A percentile compares a stretch with the other conserved stretches of the same genome.
Evolutionary conservation across 2,797 vertebrate species (phyloP).

Genomic region (Macrochelys suwanniensis): DNA sequence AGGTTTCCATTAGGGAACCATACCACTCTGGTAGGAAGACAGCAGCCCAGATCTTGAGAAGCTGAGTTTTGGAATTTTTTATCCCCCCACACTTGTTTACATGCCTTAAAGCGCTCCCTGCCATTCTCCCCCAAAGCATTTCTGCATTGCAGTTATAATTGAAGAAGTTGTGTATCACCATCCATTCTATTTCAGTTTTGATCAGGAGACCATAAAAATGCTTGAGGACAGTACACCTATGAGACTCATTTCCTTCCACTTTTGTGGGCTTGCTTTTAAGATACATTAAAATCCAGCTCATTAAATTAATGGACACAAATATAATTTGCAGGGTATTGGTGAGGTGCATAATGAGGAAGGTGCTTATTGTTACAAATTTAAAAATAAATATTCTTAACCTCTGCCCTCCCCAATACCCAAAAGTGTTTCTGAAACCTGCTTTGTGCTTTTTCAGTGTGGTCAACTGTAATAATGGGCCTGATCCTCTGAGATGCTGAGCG

Average conservation of each 20-base stretch:
- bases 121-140: background rate
- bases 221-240: background rate
- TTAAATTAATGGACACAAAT: slow-evolving; percentile 22
- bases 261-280: slow-evolving; percentile 3
- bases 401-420: background rate
- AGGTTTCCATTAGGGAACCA: background rate
- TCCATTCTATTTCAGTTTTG: background rate
- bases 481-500: background rate
- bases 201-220: background rate
- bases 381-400: background rate
- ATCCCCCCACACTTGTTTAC: background rate
- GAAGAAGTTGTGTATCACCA: background rate
- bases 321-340: background rate
- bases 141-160: background rate
- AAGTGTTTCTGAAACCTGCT: background rate
- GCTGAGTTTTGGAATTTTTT: background rate
- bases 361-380: background rate
- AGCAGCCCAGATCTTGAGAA: background rate
- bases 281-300: slow-evolving; percentile 21
- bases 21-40: background rate
- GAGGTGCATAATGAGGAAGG: background rate
- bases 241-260: background rate
- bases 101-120: background rate
- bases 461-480: background rate
- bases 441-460: background rate